Evolutionary conservation across 2,888 invertebrate species (phyloP).

Genomic region (Chrysomela aeneicollis): DNA sequence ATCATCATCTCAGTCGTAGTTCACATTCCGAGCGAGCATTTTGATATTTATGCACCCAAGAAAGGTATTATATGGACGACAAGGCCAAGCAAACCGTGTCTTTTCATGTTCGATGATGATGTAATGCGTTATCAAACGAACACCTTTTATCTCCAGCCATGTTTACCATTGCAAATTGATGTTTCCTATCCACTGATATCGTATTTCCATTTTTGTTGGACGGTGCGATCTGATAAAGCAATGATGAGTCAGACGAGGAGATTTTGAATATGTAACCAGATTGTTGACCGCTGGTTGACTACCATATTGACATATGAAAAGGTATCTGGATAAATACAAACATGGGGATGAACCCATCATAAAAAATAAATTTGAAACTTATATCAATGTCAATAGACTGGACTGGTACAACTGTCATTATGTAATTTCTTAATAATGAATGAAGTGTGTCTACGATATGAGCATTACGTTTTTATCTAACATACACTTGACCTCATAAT

Average conservation of each 20-base stretch:
- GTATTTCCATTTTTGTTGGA: constrained; percentile 7
- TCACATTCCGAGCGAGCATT: neutral
- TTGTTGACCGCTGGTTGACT: neutral
- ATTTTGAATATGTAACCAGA: neutral
- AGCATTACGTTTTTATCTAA: too few relatives aligned
- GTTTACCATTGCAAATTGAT: constrained; percentile 21
- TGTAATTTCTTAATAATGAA: too few relatives aligned
- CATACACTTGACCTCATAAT: too few relatives aligned
- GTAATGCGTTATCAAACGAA: constrained; percentile 18
- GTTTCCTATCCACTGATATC: constrained; percentile 6
- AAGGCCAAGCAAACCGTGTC: constrained; percentile 17
- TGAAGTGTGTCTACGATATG: too few relatives aligned
- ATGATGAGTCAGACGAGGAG: neutral
- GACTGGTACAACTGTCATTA: too few relatives aligned
- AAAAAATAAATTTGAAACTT: too few relatives aligned
- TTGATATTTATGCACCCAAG: constrained; percentile 12
- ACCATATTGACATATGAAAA: too few relatives aligned
- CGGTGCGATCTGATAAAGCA: neutral
- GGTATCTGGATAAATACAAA: too few relatives aligned
- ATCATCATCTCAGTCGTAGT: neutral
- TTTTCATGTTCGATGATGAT: constrained; percentile 20
- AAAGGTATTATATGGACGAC: constrained; percentile 18
- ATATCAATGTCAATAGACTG: too few relatives aligned
- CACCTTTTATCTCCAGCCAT: constrained; percentile 16
- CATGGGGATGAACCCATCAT: too few relatives aligned